phyloP scores from a whole-genome alignment of 2,797 vertebrate genomes.

The Neoniphon sammara region DNA sequence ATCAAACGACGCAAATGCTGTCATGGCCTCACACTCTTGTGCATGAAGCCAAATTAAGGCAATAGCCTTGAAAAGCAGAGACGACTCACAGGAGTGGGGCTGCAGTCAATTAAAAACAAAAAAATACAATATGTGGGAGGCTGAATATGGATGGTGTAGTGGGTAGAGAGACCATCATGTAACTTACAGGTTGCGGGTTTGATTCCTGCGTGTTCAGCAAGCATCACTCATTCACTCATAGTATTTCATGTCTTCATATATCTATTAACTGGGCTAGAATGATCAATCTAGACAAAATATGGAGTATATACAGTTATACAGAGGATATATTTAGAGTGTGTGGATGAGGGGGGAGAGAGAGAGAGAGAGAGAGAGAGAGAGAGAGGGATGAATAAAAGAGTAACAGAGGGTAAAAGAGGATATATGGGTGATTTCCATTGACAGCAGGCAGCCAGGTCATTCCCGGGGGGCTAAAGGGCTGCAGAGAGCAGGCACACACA shows the following conservation, averaged over 20 bases:
- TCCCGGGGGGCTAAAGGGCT: slow-evolving; percentile 31
- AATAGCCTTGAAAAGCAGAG: slow-evolving; percentile 54
- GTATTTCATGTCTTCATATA: slow-evolving; percentile 9
- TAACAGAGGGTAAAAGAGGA: slow-evolving; percentile 17
- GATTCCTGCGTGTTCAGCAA: slow-evolving; percentile 3
- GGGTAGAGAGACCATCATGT: slow-evolving; percentile 2
- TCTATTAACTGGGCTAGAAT: slow-evolving; percentile 1
- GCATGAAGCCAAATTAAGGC: slow-evolving; percentile 59
- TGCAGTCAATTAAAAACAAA: background rate
- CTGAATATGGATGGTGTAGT: slow-evolving; percentile 9
- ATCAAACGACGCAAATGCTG: slow-evolving; percentile 65
- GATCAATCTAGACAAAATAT: slow-evolving; percentile 8
- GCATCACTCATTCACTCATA: slow-evolving; percentile 1
- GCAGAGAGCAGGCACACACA: slow-evolving; percentile 28
- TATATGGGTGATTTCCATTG: slow-evolving; percentile 55
- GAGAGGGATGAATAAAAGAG: slow-evolving; percentile 25
- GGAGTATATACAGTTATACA: background rate
- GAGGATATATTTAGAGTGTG: background rate
- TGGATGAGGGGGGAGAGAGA: slow-evolving; percentile 12
- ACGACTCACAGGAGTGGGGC: slow-evolving; percentile 21
- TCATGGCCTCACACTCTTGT: slow-evolving; percentile 44
- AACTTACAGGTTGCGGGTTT: slow-evolving; percentile 10
- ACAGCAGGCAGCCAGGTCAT: slow-evolving; percentile 52
- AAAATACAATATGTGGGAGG: background rate
- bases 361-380: slow-evolving; percentile 5